Base-by-base conservation (phyloP, 2,797 vertebrate genomes). In the Pelodytes ibericus region DNA sequence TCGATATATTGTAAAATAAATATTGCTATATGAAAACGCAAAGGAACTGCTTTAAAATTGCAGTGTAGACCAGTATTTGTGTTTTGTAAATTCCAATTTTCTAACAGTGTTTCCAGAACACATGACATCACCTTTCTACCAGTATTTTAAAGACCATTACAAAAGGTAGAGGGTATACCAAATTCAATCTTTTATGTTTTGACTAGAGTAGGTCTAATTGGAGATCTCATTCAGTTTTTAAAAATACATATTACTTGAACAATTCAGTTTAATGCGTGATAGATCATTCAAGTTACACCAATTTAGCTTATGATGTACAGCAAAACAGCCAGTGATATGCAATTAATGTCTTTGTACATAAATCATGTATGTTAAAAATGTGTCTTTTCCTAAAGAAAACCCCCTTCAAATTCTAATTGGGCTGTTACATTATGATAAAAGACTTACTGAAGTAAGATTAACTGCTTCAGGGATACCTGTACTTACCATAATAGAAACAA, bases 341-440 rank as follows among this genome's bases (percentile, higher is more conserved):
- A n/a, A n/a, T 25, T 27, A 47, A 25, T 65, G 63, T 39, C 25
- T 64, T 10, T 25, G 61, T 39, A 20, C 18, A 44, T 11, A 15
- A 22, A 65, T 26, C 25, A 65, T 65, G 25, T n/a, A n/a, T n/a
- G n/a, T n/a, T n/a, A 65, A 65, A 65, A 44, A 47, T 39, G 39
- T 26, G 30, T 47, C 36, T 24, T 3, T 41, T 65, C 25, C 44
- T 22, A 65, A 65, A 65, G 63, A 44, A 20, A n/a, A n/a, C n/a
- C n/a, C n/a, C n/a, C n/a, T 18, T 44, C 63, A 65, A 10, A 26
- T 7, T 47, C 15, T 47, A 65, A 65, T 47, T 65, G 39, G n/a
- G 39, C 63, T 65, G 24, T 18, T 29, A 65, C 18, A 7, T 36
- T 65, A 47, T 65, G 39, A 44, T 65, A 29, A 20, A 47, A 65